Conservation (phyloP, 1,140 invertebrate species). For the Macrocentrus cingulum region DNA sequence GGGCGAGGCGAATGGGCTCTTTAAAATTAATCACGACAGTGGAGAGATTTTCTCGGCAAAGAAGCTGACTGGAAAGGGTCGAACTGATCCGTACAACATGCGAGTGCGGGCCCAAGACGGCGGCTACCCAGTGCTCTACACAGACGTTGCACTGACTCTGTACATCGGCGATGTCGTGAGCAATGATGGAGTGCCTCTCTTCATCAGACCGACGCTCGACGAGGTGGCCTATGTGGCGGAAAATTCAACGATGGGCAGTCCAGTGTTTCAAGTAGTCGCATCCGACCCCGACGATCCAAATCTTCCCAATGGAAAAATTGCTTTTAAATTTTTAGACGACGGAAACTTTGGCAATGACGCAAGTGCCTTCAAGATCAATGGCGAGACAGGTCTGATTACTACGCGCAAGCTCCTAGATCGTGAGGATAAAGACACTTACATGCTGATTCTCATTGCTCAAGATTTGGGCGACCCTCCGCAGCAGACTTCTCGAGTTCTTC, state of each 20-base stretch:
- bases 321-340: slow-evolving; percentile 72
- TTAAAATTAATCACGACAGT: slow-evolving; percentile 68
- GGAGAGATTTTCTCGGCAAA: slow-evolving; percentile 69
- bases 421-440: slow-evolving; percentile 72
- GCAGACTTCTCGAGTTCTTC: slow-evolving; percentile 70
- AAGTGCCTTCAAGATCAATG: slow-evolving; percentile 66
- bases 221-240: slow-evolving; percentile 73
- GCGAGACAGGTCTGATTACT: slow-evolving; percentile 72
- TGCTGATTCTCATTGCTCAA: slow-evolving; percentile 72
- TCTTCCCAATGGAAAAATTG: slow-evolving; percentile 71
- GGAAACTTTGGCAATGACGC: slow-evolving; percentile 65
- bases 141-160: slow-evolving; percentile 67
- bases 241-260: slow-evolving; percentile 73
- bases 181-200: slow-evolving; percentile 80
- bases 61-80: slow-evolving; percentile 73
- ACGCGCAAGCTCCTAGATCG: slow-evolving; percentile 70
- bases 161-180: slow-evolving; percentile 80
- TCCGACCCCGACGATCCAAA: slow-evolving; percentile 78
- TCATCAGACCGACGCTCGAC: slow-evolving; percentile 71
- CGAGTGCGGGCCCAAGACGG: slow-evolving; percentile 71
- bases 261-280: slow-evolving; percentile 76
- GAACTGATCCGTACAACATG: slow-evolving; percentile 73
- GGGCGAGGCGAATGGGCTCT: slow-evolving; percentile 66
- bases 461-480: slow-evolving; percentile 77
- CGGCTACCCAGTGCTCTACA: slow-evolving; percentile 65